Conservation (phyloP, 2,797 vertebrate genomes). For the Tragelaphus oryx region DNA sequence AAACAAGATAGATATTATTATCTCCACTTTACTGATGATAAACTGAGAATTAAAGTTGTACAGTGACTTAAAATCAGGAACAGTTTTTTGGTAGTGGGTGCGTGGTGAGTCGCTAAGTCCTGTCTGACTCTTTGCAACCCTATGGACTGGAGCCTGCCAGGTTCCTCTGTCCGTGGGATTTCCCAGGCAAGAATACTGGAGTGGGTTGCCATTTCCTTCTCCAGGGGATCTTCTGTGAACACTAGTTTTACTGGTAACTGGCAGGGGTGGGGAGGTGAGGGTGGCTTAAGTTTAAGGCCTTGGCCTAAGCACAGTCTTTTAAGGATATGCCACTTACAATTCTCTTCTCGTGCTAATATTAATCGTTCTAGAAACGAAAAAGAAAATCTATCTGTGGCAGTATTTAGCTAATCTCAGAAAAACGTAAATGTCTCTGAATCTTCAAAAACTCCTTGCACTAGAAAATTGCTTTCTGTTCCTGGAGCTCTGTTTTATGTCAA, state of each 20-base stretch:
- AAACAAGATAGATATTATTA: not conserved
- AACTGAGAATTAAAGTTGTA: not conserved
- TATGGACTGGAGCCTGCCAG: not conserved
- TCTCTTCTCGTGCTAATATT: not conserved
- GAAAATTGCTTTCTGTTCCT: slow-evolving; percentile 44
- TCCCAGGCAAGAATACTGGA: not conserved
- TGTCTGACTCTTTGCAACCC: not conserved
- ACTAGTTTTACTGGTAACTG: not conserved
- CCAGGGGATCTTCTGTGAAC: not conserved
- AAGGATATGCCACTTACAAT: not conserved
- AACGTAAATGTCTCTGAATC: slow-evolving; percentile 21
- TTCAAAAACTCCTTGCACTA: slow-evolving; percentile 30
- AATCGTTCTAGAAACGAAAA: not conserved
- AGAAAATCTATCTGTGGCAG: not conserved
- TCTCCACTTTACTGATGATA: not conserved
- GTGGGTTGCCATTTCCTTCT: not conserved
- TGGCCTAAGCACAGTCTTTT: not conserved
- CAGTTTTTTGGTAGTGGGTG: not conserved
- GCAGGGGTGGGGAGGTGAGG: not conserved
- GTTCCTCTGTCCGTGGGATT: not conserved
- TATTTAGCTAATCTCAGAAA: slow-evolving; percentile 50
- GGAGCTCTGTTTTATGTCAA: slow-evolving; percentile 54
- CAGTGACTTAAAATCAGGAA: not conserved
- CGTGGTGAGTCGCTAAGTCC: accelerated
- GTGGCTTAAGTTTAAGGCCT: not conserved